Evolutionary conservation across 2,113 vertebrate species (phyloP).

Genomic region (Thunnus maccoyii): DNA sequence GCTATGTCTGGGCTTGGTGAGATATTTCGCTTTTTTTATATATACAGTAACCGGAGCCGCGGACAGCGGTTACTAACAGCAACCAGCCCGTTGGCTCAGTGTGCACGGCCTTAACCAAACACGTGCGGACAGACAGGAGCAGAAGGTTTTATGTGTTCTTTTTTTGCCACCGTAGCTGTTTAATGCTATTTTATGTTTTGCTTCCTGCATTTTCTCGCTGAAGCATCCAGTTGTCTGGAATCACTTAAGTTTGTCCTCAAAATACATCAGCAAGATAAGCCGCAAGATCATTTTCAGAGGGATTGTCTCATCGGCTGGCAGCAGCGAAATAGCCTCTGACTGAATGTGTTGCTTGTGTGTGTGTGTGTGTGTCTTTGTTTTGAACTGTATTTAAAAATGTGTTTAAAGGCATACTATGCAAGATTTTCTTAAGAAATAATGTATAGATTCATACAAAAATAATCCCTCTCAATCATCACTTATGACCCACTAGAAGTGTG

Average conservation of each 20-base stretch:
- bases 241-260: conserved; percentile 61
- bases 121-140: conserved; percentile 49
- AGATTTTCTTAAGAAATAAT: too few relatives aligned
- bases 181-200: conserved; percentile 62
- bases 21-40: conserved; percentile 47
- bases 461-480: too few relatives aligned
- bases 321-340: background rate
- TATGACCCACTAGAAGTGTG: too few relatives aligned
- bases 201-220: conserved; percentile 54
- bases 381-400: conserved; percentile 2
- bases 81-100: conserved; percentile 45
- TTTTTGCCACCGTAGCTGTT: conserved; percentile 47
- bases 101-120: conserved; percentile 49
- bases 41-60: conserved; percentile 51
- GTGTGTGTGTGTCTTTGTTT: conserved; percentile 5
- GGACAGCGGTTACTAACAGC: conserved; percentile 48
- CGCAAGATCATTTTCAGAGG: conserved; percentile 40
- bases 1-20: conserved; percentile 43
- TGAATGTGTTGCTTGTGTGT: background rate
- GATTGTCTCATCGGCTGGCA: conserved; percentile 61
- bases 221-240: conserved; percentile 65
- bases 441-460: too few relatives aligned
- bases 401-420: too few relatives aligned
- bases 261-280: conserved; percentile 52
- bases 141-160: conserved; percentile 38